Conservation (phyloP, 2,888 invertebrate genomes). For the Dascillus cervinus region DNA sequence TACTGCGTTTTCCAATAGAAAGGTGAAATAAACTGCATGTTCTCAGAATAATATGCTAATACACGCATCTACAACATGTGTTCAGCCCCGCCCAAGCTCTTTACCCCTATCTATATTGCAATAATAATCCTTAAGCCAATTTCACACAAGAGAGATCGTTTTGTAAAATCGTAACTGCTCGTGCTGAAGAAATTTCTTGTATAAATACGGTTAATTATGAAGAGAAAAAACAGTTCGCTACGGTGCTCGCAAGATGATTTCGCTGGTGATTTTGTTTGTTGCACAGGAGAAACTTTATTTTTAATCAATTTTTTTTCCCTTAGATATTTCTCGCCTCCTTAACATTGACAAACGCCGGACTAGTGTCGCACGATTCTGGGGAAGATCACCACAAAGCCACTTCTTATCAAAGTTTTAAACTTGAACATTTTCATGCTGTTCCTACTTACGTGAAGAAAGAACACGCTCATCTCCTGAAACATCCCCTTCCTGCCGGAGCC, state of each 20-base stretch:
- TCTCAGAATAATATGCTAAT: slow-evolving; percentile 12
- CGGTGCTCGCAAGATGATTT: too few species aligned
- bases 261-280: too few species aligned
- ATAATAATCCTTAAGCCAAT: too few species aligned
- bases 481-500: slow-evolving; percentile 58
- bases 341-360: slow-evolving; percentile 4
- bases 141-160: too few species aligned
- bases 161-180: too few species aligned
- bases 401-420: slow-evolving; percentile 62
- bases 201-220: too few species aligned
- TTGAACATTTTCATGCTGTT: slow-evolving; percentile 63
- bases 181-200: too few species aligned
- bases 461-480: slow-evolving; percentile 55
- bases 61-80: slow-evolving; percentile 10
- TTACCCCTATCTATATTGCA: too few species aligned
- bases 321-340: slow-evolving; percentile 6
- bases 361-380: slow-evolving; percentile 4
- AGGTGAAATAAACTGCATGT: slow-evolving; percentile 6
- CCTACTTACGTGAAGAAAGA: slow-evolving; percentile 64
- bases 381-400: slow-evolving; percentile 57
- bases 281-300: too few species aligned
- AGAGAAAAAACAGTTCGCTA: too few species aligned
- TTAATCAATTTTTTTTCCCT: slow-evolving; percentile 2
- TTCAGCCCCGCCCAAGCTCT: slow-evolving; percentile 8
- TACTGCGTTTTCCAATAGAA: too few species aligned